A percentile compares a stretch with the other conserved stretches of the same genome.
Conservation (phyloP, 2,797 vertebrate genomes). For the Sebastiscus tertius region DNA sequence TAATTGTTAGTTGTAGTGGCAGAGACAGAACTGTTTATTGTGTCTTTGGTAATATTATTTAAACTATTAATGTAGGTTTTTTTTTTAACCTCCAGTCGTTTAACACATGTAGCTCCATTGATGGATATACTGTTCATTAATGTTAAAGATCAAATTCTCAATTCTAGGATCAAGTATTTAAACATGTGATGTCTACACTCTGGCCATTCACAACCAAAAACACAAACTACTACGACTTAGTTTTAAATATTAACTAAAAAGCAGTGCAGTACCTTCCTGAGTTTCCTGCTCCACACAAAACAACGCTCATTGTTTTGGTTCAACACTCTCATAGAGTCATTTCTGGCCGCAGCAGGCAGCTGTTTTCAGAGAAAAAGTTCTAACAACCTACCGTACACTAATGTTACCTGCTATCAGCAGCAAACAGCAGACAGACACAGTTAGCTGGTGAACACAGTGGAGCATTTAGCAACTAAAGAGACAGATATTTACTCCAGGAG, state of each 20-base stretch:
- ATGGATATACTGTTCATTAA: background rate
- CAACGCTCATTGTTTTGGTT: background rate
- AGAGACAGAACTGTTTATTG: background rate
- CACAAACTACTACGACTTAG: background rate
- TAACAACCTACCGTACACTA: background rate
- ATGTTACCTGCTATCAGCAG: background rate
- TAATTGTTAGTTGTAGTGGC: background rate
- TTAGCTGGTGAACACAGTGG: background rate
- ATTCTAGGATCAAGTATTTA: background rate
- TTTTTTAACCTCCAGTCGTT: background rate
- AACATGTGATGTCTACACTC: background rate
- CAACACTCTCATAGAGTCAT: background rate
- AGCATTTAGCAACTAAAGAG: background rate
- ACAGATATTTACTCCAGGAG: background rate
- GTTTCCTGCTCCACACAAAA: background rate
- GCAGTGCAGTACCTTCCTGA: background rate
- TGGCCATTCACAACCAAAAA: background rate
- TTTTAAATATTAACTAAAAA: background rate
- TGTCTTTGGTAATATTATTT: background rate
- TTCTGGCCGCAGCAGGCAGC: background rate
- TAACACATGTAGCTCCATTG: background rate
- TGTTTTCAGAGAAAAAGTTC: background rate
- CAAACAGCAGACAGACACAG: background rate
- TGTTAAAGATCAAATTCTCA: background rate
- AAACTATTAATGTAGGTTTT: background rate